phyloP scores from a whole-genome alignment of 2,113 vertebrate genomes.

The Notothenia coriiceps region DNA sequence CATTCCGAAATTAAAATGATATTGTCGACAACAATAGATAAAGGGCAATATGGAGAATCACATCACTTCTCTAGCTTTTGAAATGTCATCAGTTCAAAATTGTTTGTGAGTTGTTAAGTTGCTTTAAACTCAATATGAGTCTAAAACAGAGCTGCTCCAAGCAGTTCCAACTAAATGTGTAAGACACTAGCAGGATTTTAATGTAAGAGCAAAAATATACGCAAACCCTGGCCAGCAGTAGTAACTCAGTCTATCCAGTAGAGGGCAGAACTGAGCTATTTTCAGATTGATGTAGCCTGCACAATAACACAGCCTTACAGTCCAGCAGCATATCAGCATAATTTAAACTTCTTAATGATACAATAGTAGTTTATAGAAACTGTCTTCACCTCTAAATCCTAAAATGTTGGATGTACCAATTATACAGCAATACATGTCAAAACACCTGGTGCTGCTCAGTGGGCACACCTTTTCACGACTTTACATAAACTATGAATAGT shows the following conservation, averaged over 20 bases:
- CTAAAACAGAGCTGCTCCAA: neutral
- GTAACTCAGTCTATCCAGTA: conserved; percentile 48
- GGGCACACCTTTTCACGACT: too few species aligned
- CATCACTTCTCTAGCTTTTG: neutral
- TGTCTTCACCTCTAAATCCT: neutral
- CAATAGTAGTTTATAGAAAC: neutral
- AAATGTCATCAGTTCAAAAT: neutral
- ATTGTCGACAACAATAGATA: neutral
- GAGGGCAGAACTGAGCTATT: conserved; percentile 66
- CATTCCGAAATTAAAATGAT: neutral
- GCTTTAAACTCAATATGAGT: too few species aligned
- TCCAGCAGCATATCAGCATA: neutral
- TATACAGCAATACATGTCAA: neutral
- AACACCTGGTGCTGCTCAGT: neutral
- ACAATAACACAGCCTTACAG: too few species aligned
- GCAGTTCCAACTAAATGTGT: neutral
- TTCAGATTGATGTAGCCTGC: neutral
- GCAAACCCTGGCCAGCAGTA: conserved; percentile 5
- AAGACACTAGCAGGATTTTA: neutral
- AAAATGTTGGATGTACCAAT: neutral
- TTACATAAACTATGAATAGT: too few species aligned
- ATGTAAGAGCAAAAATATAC: neutral
- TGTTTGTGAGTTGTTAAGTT: too few species aligned
- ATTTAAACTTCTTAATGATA: neutral
- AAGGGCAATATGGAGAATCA: too few species aligned